Percentiles rank a stretch among this genome's conserved stretches.
Evolutionary conservation across 2,113 vertebrate genomes (phyloP).

Genomic region (Turnix velox): DNA sequence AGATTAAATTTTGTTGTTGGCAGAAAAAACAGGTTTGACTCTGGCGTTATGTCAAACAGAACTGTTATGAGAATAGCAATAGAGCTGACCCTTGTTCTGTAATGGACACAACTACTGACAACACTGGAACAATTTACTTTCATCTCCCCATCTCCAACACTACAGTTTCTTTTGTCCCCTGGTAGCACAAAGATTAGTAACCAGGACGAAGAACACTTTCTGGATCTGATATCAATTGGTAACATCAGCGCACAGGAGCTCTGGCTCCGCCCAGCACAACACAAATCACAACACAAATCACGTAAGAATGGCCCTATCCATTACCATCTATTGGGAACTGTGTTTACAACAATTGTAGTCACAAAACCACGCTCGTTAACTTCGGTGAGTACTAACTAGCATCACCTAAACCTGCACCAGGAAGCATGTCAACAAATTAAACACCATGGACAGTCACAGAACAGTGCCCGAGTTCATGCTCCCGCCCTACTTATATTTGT

Average conservation of each 20-base stretch:
- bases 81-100: not conserved
- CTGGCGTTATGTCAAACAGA: not conserved
- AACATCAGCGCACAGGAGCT: not conserved
- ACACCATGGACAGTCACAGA: fast-evolving
- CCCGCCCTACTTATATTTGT: not conserved
- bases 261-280: not conserved
- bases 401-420: not conserved
- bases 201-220: not conserved
- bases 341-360: not conserved
- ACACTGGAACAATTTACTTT: not conserved
- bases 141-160: not conserved
- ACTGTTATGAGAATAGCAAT: not conserved
- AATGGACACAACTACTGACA: not conserved
- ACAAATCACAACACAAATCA: not conserved
- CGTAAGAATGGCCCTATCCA: not conserved
- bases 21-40: not conserved
- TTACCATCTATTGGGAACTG: not conserved
- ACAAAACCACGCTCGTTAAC: not conserved
- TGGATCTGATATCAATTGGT: fast-evolving
- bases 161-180: not conserved
- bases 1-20: not conserved
- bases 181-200: not conserved
- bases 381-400: not conserved
- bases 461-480: not conserved
- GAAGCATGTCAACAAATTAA: not conserved